Evolutionary conservation across 2,888 invertebrate species (phyloP), one percentile per base, ranked within the genome.

Genomic region (Salticus scenicus): DNA sequence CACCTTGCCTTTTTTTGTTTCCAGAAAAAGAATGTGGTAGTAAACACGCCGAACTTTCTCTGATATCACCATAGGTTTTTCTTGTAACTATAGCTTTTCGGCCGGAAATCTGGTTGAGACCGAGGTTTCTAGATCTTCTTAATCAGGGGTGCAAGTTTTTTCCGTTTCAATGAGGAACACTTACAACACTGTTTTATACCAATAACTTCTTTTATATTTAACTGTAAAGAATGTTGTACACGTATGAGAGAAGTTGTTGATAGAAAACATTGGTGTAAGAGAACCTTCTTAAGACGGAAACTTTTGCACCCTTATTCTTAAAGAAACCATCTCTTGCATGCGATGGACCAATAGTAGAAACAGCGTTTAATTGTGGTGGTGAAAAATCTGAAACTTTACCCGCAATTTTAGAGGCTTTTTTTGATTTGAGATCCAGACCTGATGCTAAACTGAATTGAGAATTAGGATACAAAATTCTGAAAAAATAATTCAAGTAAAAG

Each of bases 31-130:
- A 47, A 7, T 17, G 30, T 81, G 67, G 8, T 20, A 75, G 10
- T 30, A 30, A 20, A 14, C 28, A 41, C 88, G 88, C 17, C 72
- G 47, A 87, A 88, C n/a, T 73, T 88, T n/a, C 14, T n/a, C n/a
- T 88, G 88, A 27, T 86, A 88, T 67, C 77, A 83, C 14, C 84
- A 70, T 0, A 51, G 0, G 17, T 28, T 1, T 20, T 30, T 47
- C 0, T 7, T 4, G 30, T 12, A n/a, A 24, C 24, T 37, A 41
- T 24, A n/a, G n/a, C n/a, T n/a, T n/a, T n/a, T n/a, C n/a, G n/a
- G n/a, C n/a, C n/a, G n/a, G n/a, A n/a, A n/a, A n/a, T n/a, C n/a
- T n/a, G n/a, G n/a, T n/a, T n/a, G n/a, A n/a, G n/a, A n/a, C n/a
- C n/a, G n/a, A n/a, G n/a, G n/a, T n/a, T n/a, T n/a, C n/a, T n/a